These are phyloP conservation scores for Mythimna loreyi DNA, from an alignment of 2,888 invertebrate genomes.

Conservation along the genomic window DNA sequence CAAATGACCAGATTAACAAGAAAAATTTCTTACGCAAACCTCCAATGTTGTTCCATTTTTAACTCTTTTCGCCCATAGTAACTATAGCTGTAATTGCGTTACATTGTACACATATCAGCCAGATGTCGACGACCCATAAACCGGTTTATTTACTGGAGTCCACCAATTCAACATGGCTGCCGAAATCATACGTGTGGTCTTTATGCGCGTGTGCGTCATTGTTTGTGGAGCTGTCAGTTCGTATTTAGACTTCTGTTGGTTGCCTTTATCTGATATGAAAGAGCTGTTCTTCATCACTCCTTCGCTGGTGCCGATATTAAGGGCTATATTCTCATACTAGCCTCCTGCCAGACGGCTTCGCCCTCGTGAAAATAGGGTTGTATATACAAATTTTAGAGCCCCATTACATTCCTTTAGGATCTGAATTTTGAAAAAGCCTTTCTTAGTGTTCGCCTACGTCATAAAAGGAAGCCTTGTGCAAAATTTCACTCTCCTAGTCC, in stretches of 20 bases:
- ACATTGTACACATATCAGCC: slow-evolving; percentile 10
- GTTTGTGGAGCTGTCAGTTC: slow-evolving; percentile 21
- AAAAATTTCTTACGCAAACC: not conserved
- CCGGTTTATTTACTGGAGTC: slow-evolving; percentile 41
- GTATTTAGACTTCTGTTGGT: not conserved
- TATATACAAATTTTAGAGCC: too few relatives aligned
- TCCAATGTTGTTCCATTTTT: not conserved
- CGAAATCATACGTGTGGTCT: slow-evolving; percentile 23
- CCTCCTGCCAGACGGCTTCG: too few relatives aligned
- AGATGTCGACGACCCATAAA: slow-evolving; percentile 49
- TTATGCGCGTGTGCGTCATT: slow-evolving; percentile 30
- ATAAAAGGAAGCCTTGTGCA: too few relatives aligned
- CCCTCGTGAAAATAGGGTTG: too few relatives aligned
- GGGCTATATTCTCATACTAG: not conserved
- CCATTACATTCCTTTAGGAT: too few relatives aligned
- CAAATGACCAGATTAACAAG: not conserved
- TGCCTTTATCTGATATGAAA: not conserved
- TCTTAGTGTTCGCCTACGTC: too few relatives aligned
- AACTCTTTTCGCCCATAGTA: not conserved
- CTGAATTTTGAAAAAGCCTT: too few relatives aligned
- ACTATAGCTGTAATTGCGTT: slow-evolving; percentile 16
- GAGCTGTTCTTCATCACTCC: not conserved
- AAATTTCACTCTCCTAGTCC: too few relatives aligned
- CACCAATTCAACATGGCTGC: slow-evolving; percentile 27
- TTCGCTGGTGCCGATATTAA: not conserved